A percentile compares a stretch with the other conserved stretches of the same genome.
Conservation (phyloP, 2,113 vertebrate species). For the Canis aureus region DNA sequence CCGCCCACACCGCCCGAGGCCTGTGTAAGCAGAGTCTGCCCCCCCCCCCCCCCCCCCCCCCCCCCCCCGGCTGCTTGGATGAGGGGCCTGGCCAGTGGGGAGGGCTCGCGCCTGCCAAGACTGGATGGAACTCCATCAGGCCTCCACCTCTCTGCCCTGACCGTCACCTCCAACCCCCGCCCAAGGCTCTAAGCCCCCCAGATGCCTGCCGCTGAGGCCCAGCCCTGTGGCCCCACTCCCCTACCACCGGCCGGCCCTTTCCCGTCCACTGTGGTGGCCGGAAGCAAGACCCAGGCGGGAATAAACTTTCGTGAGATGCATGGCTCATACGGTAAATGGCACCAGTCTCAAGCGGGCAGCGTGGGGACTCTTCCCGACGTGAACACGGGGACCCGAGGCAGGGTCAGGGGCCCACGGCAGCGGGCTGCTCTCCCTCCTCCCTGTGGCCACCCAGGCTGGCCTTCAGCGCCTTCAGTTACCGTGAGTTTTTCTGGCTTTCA, state of each 20-base stretch:
- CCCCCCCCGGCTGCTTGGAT: too few species aligned
- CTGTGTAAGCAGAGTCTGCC: accelerated
- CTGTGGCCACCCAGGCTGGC: background rate
- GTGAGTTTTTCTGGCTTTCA: background rate
- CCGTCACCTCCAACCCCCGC: too few species aligned
- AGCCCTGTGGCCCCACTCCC: background rate
- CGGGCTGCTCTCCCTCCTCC: accelerated
- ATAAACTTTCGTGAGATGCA: too few species aligned
- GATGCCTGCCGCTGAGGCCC: background rate
- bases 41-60: too few species aligned
- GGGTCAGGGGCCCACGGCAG: background rate
- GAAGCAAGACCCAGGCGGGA: too few species aligned
- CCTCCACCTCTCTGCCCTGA: background rate
- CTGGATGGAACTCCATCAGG: background rate
- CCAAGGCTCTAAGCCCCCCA: background rate
- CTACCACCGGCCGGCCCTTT: too few species aligned
- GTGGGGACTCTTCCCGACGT: accelerated
- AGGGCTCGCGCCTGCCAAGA: accelerated
- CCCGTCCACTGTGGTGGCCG: accelerated
- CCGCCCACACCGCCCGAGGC: accelerated
- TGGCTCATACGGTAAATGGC: background rate
- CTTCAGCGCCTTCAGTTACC: background rate
- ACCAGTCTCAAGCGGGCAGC: background rate
- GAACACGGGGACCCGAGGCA: accelerated
- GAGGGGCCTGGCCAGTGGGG: background rate